Percentiles rank a stretch among this genome's conserved stretches.
phyloP scores from a whole-genome alignment of 23 tunicate species.

The Botrylloides violaceus region DNA sequence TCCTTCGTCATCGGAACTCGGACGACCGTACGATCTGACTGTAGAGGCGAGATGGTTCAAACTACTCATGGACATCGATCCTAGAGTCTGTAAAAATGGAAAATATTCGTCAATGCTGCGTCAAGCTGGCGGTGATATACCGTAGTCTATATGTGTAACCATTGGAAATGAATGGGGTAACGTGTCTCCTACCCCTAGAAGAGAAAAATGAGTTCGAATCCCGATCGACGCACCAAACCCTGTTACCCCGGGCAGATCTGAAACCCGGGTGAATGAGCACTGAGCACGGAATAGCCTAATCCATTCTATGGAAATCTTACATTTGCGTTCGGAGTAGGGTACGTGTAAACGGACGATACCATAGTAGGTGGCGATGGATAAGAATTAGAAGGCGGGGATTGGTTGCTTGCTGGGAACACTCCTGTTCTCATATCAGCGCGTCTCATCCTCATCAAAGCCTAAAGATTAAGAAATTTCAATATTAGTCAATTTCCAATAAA shows the following conservation, averaged over 20 bases:
- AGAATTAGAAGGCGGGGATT: conserved; percentile 5
- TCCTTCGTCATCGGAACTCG: neutral
- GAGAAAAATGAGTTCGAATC: too few species aligned
- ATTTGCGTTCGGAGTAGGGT: conserved; percentile 3
- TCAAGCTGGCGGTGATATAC: neutral
- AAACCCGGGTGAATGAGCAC: too few species aligned
- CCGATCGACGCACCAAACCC: too few species aligned
- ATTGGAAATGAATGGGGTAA: too few species aligned
- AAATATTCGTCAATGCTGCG: neutral
- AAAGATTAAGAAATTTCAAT: neutral
- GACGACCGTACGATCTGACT: neutral
- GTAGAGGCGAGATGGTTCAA: neutral
- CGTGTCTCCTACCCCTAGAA: too few species aligned
- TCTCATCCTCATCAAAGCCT: conserved; percentile 30
- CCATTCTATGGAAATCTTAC: too few species aligned
- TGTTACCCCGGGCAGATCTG: too few species aligned
- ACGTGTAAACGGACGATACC: conserved; percentile 21
- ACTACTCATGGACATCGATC: neutral
- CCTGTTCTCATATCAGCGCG: conserved; percentile 16
- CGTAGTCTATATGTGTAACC: neutral
- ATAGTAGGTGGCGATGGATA: conserved; percentile 30
- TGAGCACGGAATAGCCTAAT: too few species aligned
- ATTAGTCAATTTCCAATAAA: too few species aligned
- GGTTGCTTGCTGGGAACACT: neutral
- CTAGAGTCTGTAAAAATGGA: neutral